Evolutionary conservation across 2,797 vertebrate genomes (phyloP), one percentile per base, ranked within the genome.

Genomic region (Glossophaga mutica): DNA sequence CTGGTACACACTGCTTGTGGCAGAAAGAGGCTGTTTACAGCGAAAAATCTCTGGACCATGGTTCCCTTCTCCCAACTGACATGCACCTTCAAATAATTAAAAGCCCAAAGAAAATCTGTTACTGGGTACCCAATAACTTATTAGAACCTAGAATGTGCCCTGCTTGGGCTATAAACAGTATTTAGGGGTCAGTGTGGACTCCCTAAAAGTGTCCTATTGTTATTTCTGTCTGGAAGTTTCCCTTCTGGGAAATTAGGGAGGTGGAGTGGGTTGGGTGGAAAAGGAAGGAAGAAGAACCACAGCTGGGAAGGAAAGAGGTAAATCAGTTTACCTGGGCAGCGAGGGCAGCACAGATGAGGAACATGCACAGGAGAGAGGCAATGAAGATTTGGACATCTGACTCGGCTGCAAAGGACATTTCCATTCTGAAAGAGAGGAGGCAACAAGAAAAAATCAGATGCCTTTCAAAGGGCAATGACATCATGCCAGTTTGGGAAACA

Each of bases 271-370:
- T 74, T 90, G 76, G 59, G 50, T 70, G 24, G 37, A 95, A 87
- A 16, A 57, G 16, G 52, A 29, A 96, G 19, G 73, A 67, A 83
- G 62, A 79, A 91, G 74, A 95, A 84, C 39, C 48, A 48, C 34
- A 78, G n/a, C 50, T 42, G n/a, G 37, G 29, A 59, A 91, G 86
- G 57, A 87, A 91, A 95, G 44, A 95, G 21, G 57, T 2, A 5
- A 89, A 16, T 39, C 91, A 52, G 32, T 90, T 98, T 99, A 99
- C 99, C 99, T 98, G 98, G 97, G 91, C 99, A 99, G 18, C 98
- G 98, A 71, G 99, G 98, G 92, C 99, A 99, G 97, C 99, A 99
- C 91, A 99, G 96, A 97, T 99, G 99, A 65, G 99, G 98, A 15
- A 98, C 97, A 1, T 98, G 98, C 73, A 99, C 97, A 0, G 98